phyloP scores from a whole-genome alignment of 2,113 vertebrate genomes.

The Argyrosomus japonicus region DNA sequence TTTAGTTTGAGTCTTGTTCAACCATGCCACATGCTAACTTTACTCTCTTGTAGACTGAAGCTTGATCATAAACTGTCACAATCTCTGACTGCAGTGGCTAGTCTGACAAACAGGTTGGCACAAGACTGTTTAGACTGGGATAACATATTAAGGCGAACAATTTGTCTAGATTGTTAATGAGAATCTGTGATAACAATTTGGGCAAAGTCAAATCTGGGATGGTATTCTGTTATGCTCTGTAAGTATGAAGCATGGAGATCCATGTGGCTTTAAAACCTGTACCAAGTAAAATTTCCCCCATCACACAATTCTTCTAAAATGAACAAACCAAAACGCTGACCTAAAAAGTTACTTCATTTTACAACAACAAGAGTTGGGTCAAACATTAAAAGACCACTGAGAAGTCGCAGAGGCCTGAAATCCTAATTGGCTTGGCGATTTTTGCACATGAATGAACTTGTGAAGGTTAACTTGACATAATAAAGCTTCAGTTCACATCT shows the following conservation, averaged over 20 bases:
- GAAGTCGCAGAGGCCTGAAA: background rate
- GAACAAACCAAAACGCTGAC: background rate
- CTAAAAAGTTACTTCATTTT: slow-evolving; percentile 2
- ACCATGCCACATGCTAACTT: background rate
- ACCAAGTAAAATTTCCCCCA: background rate
- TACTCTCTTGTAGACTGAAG: background rate
- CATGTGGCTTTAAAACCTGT: slow-evolving; percentile 1
- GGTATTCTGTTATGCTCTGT: background rate
- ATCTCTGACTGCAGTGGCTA: too few species aligned
- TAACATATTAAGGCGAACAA: background rate
- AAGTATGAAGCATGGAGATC: background rate
- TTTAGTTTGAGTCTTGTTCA: background rate
- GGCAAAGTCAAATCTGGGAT: background rate
- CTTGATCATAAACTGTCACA: too few species aligned
- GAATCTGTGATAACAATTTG: background rate
- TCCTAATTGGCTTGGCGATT: background rate
- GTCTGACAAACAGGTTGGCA: background rate
- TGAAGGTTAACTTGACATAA: slow-evolving; percentile 44
- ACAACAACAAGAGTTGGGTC: background rate
- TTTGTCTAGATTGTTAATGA: background rate
- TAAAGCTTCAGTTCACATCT: background rate
- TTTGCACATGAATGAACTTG: background rate
- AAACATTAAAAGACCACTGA: slow-evolving; percentile 19
- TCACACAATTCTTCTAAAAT: slow-evolving; percentile 1
- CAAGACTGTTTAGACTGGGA: background rate